phyloP scores from a whole-genome alignment of 2,113 vertebrate species.

The Limanda limanda region DNA sequence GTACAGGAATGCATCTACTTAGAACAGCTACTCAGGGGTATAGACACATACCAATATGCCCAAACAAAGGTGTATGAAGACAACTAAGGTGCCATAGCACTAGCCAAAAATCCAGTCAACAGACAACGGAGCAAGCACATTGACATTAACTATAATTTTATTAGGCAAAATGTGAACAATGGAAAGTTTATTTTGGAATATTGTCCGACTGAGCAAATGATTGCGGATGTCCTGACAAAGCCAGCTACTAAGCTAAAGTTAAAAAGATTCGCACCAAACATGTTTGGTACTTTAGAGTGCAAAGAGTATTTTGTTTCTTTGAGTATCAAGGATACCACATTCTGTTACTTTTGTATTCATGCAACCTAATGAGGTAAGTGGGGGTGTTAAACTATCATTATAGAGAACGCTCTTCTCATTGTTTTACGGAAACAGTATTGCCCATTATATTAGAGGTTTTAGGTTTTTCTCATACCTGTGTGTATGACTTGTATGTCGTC shows the following conservation, averaged over 20 bases:
- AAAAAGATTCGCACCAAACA: background rate
- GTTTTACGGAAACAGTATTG: too few relatives aligned
- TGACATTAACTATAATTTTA: conserved; percentile 23
- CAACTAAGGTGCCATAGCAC: conserved; percentile 15
- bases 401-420: too few relatives aligned
- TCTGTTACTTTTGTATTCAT: too few relatives aligned
- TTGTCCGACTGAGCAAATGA: conserved; percentile 26
- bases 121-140: conserved; percentile 25
- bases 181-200: conserved; percentile 12
- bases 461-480: too few relatives aligned
- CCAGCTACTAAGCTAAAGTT: conserved; percentile 7
- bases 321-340: too few relatives aligned
- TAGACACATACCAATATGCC: background rate
- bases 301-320: background rate
- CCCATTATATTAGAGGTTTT: too few relatives aligned
- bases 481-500: too few relatives aligned
- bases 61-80: conserved; percentile 13
- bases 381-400: too few relatives aligned
- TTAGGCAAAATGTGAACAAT: background rate
- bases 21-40: background rate
- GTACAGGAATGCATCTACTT: conserved; percentile 15
- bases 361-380: too few relatives aligned
- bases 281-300: conserved; percentile 9
- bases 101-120: conserved; percentile 15
- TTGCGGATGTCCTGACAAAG: conserved; percentile 19